A percentile compares a stretch with the other conserved stretches of the same genome.
These are phyloP conservation scores for Paraplagusia blochii DNA, from an alignment of 2,113 vertebrate species.

Conservation along the genomic window DNA sequence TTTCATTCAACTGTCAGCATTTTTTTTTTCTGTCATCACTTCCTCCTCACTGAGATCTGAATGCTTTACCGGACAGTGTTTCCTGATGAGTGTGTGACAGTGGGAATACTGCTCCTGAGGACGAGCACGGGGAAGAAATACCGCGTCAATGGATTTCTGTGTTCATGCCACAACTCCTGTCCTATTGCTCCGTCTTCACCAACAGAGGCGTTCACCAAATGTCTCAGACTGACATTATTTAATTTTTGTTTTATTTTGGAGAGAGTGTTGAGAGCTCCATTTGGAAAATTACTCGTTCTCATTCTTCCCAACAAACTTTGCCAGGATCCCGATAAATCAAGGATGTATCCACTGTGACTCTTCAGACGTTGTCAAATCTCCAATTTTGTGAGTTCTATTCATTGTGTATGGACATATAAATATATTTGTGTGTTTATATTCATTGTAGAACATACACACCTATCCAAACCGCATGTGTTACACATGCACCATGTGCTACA, in stretches of 20 bases:
- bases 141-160: slow-evolving; percentile 12
- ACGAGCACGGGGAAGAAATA: slow-evolving; percentile 16
- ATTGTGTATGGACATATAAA: slow-evolving; percentile 73
- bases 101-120: slow-evolving; percentile 23
- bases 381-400: slow-evolving; percentile 57
- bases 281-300: slow-evolving; percentile 11
- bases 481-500: slow-evolving; percentile 60
- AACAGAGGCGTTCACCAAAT: no score
- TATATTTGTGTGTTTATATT: slow-evolving; percentile 76
- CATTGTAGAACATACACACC: slow-evolving; percentile 71
- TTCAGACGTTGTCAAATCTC: slow-evolving; percentile 45
- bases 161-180: slow-evolving; percentile 3
- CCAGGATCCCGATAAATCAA: slow-evolving; percentile 12
- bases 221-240: slow-evolving; percentile 4
- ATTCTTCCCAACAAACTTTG: slow-evolving; percentile 27
- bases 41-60: slow-evolving; percentile 8
- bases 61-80: slow-evolving; percentile 51
- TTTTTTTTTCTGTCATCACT: slow-evolving; percentile 3
- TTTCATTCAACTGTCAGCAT: neutral
- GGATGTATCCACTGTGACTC: slow-evolving; percentile 5
- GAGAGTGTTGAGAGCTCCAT: slow-evolving; percentile 29
- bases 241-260: slow-evolving; percentile 51
- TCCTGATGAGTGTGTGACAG: slow-evolving; percentile 23
- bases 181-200: neutral
- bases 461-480: slow-evolving; percentile 45